Conservation (phyloP, 2,888 invertebrate species). For the Agonopterix alstromeriana region DNA sequence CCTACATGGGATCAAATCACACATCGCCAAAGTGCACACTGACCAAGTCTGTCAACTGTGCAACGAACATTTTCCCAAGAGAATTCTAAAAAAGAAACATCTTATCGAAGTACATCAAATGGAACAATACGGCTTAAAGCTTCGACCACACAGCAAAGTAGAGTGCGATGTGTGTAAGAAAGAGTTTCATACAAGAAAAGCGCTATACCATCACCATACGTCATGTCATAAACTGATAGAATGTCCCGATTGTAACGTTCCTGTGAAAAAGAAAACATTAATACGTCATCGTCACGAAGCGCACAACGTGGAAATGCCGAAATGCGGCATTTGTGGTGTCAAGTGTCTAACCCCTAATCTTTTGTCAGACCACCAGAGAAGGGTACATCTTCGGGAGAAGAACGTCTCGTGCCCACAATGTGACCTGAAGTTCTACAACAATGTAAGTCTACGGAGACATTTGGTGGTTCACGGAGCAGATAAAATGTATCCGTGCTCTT, state of each 20-base stretch:
- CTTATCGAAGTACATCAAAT: neutral
- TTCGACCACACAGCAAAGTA: slow-evolving; percentile 9
- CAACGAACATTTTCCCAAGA: neutral
- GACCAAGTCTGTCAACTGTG: neutral
- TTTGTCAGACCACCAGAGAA: slow-evolving; percentile 29
- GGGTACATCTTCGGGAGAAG: slow-evolving; percentile 53
- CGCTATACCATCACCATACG: slow-evolving; percentile 43
- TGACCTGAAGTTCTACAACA: slow-evolving; percentile 45
- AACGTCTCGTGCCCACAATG: slow-evolving; percentile 51
- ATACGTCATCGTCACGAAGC: neutral
- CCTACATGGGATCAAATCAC: neutral
- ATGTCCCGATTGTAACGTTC: slow-evolving; percentile 8
- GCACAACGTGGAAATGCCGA: neutral
- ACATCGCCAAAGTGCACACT: neutral
- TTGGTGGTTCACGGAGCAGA: slow-evolving; percentile 35
- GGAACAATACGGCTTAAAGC: neutral
- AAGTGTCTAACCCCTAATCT: neutral
- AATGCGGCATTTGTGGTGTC: neutral
- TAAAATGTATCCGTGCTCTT: slow-evolving; percentile 11
- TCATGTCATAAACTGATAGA: slow-evolving; percentile 55
- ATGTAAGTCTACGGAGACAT: slow-evolving; percentile 48
- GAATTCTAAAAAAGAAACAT: neutral
- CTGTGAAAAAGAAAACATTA: neutral
- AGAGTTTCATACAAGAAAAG: slow-evolving; percentile 33
- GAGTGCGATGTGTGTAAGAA: slow-evolving; percentile 28